Evolutionary conservation across 1,140 invertebrate species (phyloP).

Genomic region (Ostrea edulis): DNA sequence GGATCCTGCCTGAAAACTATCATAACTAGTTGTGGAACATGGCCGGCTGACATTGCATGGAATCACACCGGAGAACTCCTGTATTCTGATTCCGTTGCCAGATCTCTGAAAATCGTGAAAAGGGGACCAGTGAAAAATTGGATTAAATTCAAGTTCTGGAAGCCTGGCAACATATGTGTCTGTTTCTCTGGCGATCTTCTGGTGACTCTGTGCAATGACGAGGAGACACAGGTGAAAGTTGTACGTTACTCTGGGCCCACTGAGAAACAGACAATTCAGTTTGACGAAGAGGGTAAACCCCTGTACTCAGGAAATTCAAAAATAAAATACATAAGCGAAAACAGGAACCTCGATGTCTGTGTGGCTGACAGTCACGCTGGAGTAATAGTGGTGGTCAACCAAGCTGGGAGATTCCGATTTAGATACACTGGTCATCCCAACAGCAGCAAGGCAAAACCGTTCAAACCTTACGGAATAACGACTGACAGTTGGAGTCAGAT

Average conservation of each 20-base stretch:
- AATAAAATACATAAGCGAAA: constrained; percentile 18
- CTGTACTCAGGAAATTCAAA: constrained; percentile 8
- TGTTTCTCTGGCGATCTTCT: not conserved
- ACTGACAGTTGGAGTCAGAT: constrained; percentile 5
- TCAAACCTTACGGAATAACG: constrained; percentile 8
- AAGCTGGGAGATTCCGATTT: not conserved
- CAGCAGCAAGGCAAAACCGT: not conserved
- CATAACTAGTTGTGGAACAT: not conserved
- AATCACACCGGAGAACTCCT: not conserved
- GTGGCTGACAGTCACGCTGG: constrained; percentile 15
- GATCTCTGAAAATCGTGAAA: not conserved
- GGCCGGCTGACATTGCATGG: constrained; percentile 1
- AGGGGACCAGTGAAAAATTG: constrained; percentile 2
- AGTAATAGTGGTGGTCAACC: not conserved
- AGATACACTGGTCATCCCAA: not conserved
- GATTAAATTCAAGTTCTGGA: constrained; percentile 14
- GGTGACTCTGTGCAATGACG: not conserved
- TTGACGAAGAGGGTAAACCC: constrained; percentile 14
- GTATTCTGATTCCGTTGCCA: not conserved
- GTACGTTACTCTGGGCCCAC: not conserved
- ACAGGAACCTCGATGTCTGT: constrained; percentile 18
- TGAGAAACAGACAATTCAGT: not conserved
- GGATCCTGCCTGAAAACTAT: not conserved
- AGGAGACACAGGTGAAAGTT: not conserved
- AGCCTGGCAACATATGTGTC: not conserved